phyloP scores from a whole-genome alignment of 92 coral and sea anemone genomes.

The Parazoanthus swiftii region DNA sequence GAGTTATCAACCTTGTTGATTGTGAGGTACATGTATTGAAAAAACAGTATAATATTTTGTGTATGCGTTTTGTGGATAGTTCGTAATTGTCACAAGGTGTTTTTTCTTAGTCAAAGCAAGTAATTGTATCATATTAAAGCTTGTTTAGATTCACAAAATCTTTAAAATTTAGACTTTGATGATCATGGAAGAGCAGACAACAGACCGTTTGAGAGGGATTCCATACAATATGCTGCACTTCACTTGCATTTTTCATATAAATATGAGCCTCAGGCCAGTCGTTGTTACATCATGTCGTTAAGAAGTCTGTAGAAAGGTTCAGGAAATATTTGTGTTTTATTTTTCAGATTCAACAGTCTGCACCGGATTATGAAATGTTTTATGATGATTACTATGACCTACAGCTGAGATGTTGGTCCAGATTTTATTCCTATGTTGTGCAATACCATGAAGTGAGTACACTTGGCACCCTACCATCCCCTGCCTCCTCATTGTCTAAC shows the following conservation, averaged over 20 bases:
- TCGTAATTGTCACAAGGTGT: too few species aligned
- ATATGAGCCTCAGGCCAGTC: not conserved
- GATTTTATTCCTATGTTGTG: slow-evolving; percentile 88
- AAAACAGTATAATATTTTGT: not conserved
- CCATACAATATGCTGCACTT: too few species aligned
- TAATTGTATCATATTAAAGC: too few species aligned
- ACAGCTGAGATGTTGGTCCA: slow-evolving; percentile 94
- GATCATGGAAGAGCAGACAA: too few species aligned
- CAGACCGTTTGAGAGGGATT: too few species aligned
- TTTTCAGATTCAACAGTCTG: slow-evolving; percentile 82
- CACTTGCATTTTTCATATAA: too few species aligned
- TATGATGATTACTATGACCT: slow-evolving; percentile 86
- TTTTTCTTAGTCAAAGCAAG: too few species aligned
- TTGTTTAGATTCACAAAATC: too few species aligned
- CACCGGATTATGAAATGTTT: slow-evolving; percentile 84
- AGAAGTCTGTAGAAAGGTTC: not conserved
- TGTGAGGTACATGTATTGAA: slow-evolving; percentile 61
- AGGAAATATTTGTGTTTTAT: not conserved
- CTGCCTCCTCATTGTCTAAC: not conserved
- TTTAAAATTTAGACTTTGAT: too few species aligned
- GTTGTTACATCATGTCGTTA: too few species aligned
- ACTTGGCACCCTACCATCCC: not conserved
- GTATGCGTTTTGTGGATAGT: too few species aligned
- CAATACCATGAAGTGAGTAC: slow-evolving; percentile 87
- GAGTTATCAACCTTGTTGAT: slow-evolving; percentile 82